These are phyloP conservation scores for Liasis olivaceus DNA, from an alignment of 2,797 vertebrate species.

Conservation along the genomic window DNA sequence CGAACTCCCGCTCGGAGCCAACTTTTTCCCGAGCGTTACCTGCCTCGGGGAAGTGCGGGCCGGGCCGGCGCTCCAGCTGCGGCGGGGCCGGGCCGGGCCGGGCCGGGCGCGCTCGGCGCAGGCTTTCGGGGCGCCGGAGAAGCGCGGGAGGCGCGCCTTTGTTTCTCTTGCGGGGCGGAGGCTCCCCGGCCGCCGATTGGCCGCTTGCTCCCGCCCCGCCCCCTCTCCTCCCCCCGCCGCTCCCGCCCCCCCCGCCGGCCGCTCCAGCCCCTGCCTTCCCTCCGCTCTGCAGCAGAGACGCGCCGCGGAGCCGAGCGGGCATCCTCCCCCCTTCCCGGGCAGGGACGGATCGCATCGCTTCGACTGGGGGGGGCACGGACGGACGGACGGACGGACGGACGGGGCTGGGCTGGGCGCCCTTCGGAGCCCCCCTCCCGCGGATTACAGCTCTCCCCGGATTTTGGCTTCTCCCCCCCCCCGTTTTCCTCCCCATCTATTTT, in stretches of 20 bases:
- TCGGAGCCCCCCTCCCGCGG: neutral
- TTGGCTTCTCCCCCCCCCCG: neutral
- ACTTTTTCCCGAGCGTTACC: neutral
- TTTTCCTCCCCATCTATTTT: neutral
- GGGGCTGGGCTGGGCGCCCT: neutral
- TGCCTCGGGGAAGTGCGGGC: too few species aligned
- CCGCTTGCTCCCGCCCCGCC: constrained; percentile 31
- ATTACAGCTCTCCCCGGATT: neutral
- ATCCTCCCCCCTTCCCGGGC: neutral
- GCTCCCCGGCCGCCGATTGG: constrained; percentile 33
- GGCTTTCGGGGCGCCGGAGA: neutral
- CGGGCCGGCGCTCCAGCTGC: neutral
- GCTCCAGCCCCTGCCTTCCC: constrained; percentile 19
- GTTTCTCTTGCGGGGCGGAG: constrained; percentile 8
- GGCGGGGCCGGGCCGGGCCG: neutral
- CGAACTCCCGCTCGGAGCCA: neutral
- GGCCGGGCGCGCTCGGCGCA: too few species aligned
- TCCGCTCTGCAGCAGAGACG: constrained; percentile 24
- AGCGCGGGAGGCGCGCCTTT: neutral
- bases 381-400: neutral
- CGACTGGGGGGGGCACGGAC: neutral
- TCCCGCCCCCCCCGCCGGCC: neutral
- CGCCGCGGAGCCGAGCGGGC: constrained; percentile 18
- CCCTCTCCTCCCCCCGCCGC: neutral
- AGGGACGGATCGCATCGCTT: neutral